Conservation (phyloP, 35 echinoderm and acorn worm genomes). For the Apostichopus japonicus region DNA sequence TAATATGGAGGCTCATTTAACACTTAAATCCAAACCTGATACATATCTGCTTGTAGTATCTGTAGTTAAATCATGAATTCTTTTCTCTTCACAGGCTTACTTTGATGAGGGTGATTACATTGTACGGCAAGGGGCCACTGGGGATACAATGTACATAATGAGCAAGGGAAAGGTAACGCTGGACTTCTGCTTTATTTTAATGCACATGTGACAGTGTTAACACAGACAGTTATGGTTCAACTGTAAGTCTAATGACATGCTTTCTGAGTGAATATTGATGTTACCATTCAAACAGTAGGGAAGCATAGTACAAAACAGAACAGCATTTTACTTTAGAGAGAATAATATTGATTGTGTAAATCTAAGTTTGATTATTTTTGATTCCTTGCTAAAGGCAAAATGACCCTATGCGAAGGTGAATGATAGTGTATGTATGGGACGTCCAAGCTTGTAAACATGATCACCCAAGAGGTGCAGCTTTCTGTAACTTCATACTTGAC, state of each 20-base stretch:
- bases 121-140: conserved; percentile 86
- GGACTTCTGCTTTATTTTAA: no score
- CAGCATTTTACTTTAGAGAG: no score
- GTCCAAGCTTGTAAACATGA: not conserved
- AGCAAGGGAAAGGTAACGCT: conserved; percentile 80
- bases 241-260: no score
- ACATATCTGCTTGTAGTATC: not conserved
- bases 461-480: not conserved
- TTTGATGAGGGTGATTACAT: conserved; percentile 98
- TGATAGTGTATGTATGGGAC: not conserved
- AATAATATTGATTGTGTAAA: not conserved
- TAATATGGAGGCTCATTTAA: not conserved
- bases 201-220: no score
- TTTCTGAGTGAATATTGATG: no score
- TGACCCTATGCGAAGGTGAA: not conserved
- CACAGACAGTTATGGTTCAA: no score
- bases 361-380: not conserved
- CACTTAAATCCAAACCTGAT: no score
- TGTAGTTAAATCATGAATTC: no score
- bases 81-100: conserved; percentile 67
- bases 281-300: no score
- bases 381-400: not conserved
- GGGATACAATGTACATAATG: conserved; percentile 98
- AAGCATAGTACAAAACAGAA: no score
- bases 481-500: not conserved